phyloP scores from a whole-genome alignment of 2,888 invertebrate genomes.

The Pelosia muscerda region DNA sequence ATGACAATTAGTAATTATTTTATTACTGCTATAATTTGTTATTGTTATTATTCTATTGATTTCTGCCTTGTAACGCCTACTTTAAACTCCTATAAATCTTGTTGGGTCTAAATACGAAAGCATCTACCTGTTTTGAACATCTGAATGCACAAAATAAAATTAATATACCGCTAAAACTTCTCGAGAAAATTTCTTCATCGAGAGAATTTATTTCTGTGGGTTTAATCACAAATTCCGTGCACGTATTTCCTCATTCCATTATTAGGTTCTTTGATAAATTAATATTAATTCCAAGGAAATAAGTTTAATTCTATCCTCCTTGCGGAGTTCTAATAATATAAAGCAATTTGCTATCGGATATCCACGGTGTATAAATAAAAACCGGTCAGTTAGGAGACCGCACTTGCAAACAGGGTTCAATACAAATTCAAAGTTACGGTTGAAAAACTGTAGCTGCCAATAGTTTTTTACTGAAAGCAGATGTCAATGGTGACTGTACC shows the following conservation, averaged over 20 bases:
- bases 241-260: slow-evolving; percentile 7
- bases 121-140: not conserved
- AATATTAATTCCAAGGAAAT: slow-evolving; percentile 34
- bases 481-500: no score
- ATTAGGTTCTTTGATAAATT: slow-evolving; percentile 34
- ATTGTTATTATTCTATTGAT: no score
- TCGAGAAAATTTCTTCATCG: not conserved
- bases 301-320: slow-evolving; percentile 38
- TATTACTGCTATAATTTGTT: no score
- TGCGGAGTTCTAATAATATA: slow-evolving; percentile 31
- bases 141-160: not conserved
- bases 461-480: no score
- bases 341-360: slow-evolving; percentile 27
- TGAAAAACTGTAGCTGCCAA: no score
- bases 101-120: no score
- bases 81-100: no score
- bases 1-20: no score
- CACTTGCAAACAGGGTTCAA: no score
- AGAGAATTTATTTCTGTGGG: not conserved
- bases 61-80: no score
- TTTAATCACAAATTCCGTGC: not conserved
- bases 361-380: not conserved
- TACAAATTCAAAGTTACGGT: no score
- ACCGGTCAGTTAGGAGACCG: not conserved
- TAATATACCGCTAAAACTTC: not conserved